Base-by-base conservation (phyloP, 2,797 vertebrate species). In the Micropoecilia bifurca region DNA sequence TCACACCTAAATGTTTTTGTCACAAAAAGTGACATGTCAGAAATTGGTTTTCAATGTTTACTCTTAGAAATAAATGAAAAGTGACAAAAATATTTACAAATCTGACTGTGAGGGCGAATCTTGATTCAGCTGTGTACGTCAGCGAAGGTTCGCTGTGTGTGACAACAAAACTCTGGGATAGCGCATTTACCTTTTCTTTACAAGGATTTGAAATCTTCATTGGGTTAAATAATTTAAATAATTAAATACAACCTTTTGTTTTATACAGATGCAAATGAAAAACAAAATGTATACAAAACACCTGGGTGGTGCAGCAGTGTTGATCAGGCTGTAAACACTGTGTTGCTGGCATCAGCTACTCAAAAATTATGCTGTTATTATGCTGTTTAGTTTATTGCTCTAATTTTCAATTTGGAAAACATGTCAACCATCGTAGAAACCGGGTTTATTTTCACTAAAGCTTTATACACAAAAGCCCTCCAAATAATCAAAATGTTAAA, bases 71-170 rank as follows among this genome's bases (percentile, higher is more conserved):
- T 63, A 79, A 79, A 83, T 68, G 12, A 10, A 63, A 87, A 69
- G 39, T 71, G 75, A 82, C 73, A 75, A 75, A 46, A 68, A 66
- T n/a, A 55, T 53, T 77, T 68, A 39, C 61, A 76, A 50, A 76
- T 41, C 46, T 22, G 20, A 63, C 57, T 47, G 18, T 33, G 28
- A 45, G 12, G 12, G 6, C 2, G 25, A 39, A 76, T 5, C 61
- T 39, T n/a, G 16, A 33, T 68, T 76, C 25, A n/a, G 43, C 33
- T 74, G 25, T n/a, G 4, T 57, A 36, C 6, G 1, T 43, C 6
- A 43, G 14, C 4, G 22, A 43, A 69, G 41, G 22, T 43, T 69
- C 12, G 14, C 6, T 22, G 0, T 69, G 2, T 2, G 5, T 43
- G 39, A 69, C 39, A 25, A 39, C 20, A 13, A 41, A 69, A 66